These are phyloP conservation scores for Ammodytes marinus DNA, from an alignment of 2,113 vertebrate species.

Conservation along the genomic window DNA sequence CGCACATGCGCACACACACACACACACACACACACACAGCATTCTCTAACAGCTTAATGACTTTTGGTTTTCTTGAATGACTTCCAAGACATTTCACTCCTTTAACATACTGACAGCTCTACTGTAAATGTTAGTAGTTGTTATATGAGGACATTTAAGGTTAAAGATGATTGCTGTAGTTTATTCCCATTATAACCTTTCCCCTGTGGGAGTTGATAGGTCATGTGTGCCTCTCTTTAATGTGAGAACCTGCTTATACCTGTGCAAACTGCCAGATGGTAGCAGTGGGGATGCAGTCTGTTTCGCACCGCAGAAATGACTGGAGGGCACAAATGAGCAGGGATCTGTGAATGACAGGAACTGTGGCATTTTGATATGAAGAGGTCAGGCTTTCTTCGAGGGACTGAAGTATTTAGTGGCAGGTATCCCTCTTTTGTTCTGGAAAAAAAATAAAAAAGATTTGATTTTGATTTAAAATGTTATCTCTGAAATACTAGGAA, in stretches of 20 bases:
- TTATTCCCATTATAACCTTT: not conserved
- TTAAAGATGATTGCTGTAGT: not conserved
- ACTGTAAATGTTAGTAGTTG: not conserved
- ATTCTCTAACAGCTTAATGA: not conserved
- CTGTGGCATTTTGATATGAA: constrained; percentile 30
- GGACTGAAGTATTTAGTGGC: not conserved
- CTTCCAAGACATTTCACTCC: not conserved
- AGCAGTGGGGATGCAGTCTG: constrained; percentile 32
- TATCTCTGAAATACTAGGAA: too few relatives aligned
- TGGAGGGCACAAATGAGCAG: constrained; percentile 41
- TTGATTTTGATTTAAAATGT: too few relatives aligned
- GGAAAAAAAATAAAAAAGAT: too few relatives aligned
- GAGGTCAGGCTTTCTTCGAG: constrained; percentile 25
- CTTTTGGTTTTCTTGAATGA: constrained; percentile 9
- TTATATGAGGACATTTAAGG: constrained; percentile 1
- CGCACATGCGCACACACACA: not conserved
- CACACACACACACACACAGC: not conserved
- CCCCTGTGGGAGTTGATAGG: not conserved
- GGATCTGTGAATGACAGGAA: constrained; percentile 49
- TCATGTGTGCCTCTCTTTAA: constrained; percentile 2
- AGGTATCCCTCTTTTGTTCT: constrained; percentile 9
- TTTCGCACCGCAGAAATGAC: constrained; percentile 40
- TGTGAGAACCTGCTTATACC: constrained; percentile 33
- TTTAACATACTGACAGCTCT: not conserved
- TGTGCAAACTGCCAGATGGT: constrained; percentile 50